These are phyloP conservation scores for Syngnathus scovelli DNA, from an alignment of 2,113 vertebrate species.

Conservation along the genomic window DNA sequence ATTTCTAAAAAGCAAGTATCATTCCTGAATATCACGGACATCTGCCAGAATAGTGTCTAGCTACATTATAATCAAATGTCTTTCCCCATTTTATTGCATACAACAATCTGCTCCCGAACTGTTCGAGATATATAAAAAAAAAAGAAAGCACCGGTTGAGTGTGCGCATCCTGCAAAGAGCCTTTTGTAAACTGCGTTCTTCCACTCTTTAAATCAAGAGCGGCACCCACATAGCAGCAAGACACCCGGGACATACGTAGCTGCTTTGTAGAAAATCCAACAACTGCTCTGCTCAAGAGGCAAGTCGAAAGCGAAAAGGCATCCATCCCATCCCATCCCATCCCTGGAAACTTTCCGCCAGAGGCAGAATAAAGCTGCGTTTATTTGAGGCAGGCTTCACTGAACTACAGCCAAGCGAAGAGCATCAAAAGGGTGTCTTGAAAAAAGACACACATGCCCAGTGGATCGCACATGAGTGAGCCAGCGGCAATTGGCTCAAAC, in stretches of 20 bases:
- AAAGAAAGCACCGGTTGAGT: neutral
- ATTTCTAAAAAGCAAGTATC: neutral
- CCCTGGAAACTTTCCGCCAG: neutral
- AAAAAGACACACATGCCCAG: constrained; percentile 7
- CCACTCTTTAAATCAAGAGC: neutral
- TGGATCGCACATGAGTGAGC: constrained; percentile 2
- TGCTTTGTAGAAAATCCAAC: neutral
- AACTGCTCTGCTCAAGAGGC: constrained; percentile 1
- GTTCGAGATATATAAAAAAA: neutral
- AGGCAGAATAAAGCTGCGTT: constrained; percentile 1
- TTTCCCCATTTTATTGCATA: neutral
- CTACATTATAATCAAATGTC: neutral
- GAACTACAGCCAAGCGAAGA: constrained; percentile 5
- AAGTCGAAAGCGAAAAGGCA: neutral
- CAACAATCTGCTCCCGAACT: neutral
- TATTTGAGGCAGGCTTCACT: constrained; percentile 4
- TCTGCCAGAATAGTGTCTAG: too few relatives aligned
- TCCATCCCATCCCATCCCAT: constrained; percentile 3
- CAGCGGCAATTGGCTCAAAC: constrained; percentile 2
- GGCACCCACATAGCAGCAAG: constrained; percentile 1
- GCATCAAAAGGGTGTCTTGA: constrained; percentile 1
- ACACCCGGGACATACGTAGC: neutral
- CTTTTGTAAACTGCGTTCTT: neutral
- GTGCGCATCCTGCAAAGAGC: neutral
- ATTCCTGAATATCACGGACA: neutral